Evolutionary conservation across 2,797 vertebrate genomes (phyloP), one percentile per base, ranked within the genome.

Genomic region (Trematomus bernacchii): DNA sequence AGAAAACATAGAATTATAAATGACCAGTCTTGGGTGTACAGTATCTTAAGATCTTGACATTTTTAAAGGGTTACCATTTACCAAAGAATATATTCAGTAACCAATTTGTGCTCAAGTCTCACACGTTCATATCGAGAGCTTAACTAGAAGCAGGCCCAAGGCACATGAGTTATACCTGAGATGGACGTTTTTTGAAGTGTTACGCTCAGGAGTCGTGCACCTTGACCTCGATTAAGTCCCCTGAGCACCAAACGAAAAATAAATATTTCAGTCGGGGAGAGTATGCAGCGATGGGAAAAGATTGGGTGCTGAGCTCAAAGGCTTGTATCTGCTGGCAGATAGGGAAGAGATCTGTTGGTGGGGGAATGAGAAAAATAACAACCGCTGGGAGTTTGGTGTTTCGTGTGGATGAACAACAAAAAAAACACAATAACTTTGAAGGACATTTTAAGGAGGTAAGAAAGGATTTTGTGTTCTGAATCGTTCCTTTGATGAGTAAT

Each of bases 101-200:
- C 33, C 46, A 44, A 51, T 40, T 58, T 65, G 70, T 12, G 59
- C 42, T 57, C 55, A 4, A 8, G 2, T 66, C 16, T 74, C 40
- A 23, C 14, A 43, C 43, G 15, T 40, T 82, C 55, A 76, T 47
- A 30, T 4, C 37, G 13, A 66, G n/a, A 72, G 51, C 61, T 81
- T 50, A 58, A 66, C 48, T 37, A n/a, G 57, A 77, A 33, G 57
- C 43, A 62, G 57, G 72, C 82, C 60, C 46, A 51, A 63, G 60
- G 85, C 82, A 13, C 47, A 8, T 62, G 33, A 64, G 27, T 18
- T 48, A 66, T 44, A 61, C 55, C 43, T 50, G 63, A 80, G 43
- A 73, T 77, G 54, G 69, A 75, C 76, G 51, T 27, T 61, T 52
- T 83, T 82, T 89, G 67, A 84, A 82, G 80, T 80, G 73, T 77